Evolutionary conservation across 2,113 vertebrate genomes (phyloP).

Genomic region (Larimichthys crocea): DNA sequence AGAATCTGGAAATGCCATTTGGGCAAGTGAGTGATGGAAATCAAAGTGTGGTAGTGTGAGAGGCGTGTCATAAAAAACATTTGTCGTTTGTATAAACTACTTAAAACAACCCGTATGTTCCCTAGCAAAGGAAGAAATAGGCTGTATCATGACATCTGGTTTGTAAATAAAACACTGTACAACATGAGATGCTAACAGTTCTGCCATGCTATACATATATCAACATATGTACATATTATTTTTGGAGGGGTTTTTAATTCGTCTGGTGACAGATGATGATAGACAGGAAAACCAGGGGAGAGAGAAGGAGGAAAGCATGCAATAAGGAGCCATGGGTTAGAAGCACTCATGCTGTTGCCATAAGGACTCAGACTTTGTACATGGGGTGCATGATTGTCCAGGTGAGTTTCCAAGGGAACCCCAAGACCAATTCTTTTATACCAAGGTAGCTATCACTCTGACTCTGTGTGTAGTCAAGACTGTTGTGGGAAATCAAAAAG

Average conservation of each 20-base stretch:
- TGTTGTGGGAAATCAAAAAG: background rate
- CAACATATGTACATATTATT: no score
- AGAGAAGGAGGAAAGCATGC: no score
- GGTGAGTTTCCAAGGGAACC: no score
- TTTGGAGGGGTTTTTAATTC: no score
- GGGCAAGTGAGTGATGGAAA: conserved; percentile 43
- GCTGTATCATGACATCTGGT: background rate
- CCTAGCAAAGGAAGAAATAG: background rate
- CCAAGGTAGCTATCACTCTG: background rate
- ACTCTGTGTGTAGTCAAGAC: no score
- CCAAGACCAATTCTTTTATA: background rate
- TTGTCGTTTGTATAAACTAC: background rate
- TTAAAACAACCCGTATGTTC: background rate
- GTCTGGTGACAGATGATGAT: no score
- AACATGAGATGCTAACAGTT: background rate
- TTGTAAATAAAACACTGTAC: background rate
- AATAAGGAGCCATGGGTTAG: no score
- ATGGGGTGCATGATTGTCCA: no score
- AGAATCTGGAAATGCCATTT: conserved; percentile 45
- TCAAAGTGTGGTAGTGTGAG: conserved; percentile 31
- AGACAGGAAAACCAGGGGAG: no score
- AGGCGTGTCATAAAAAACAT: conserved; percentile 10
- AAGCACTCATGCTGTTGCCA: no score
- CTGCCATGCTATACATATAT: background rate
- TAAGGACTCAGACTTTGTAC: no score